Evolutionary conservation across 2,113 vertebrate genomes (phyloP), one percentile per base, ranked within the genome.

Genomic region (Amphiprion ocellaris): DNA sequence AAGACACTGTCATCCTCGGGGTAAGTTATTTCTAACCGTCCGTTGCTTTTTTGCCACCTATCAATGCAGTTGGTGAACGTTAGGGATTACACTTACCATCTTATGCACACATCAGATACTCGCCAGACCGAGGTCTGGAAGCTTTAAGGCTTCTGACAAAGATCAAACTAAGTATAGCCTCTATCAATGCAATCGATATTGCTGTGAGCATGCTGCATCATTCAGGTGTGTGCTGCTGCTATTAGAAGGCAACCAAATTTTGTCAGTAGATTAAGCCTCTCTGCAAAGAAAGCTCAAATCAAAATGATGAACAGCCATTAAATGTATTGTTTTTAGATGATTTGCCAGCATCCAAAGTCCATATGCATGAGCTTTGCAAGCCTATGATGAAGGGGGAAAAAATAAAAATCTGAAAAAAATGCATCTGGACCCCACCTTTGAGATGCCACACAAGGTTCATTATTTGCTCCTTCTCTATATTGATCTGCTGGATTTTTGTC

Each of bases 1-100:
- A 97, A 50, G 96, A 97, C 91, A 95, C 95, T 74, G 96, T 98
- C 84, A 91, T 95, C 83, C 90, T 97, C 58, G 97, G 95, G 96
- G 97, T 98, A 91, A 96, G 97, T 95, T 69, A 12, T 11, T 55
- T 58, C 55, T 33, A 50, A 37, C 10, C 10, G 55, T 74, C 50
- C 23, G 9, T 65, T 61, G 30, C 39, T 2, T 30, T 79, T 53
- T 47, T 59, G 19, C 49, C 77, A 59, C 15, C 39, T 67, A 44
- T 72, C 50, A 52, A 54, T 54, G 61, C 69, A 74, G 72, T 47
- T 54, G 33, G 76, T 58, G 67, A 15, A 37, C 28, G 49, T 61
- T 50, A 46, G 60, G 62, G 71, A 56, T 80, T 65, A 61, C 60
- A 82, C 85, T 90, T 83, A 47, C 54, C 59, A 81, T 61, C 23